Base-by-base conservation (phyloP, 2,797 vertebrate species). In the Geotrypetes seraphini region DNA sequence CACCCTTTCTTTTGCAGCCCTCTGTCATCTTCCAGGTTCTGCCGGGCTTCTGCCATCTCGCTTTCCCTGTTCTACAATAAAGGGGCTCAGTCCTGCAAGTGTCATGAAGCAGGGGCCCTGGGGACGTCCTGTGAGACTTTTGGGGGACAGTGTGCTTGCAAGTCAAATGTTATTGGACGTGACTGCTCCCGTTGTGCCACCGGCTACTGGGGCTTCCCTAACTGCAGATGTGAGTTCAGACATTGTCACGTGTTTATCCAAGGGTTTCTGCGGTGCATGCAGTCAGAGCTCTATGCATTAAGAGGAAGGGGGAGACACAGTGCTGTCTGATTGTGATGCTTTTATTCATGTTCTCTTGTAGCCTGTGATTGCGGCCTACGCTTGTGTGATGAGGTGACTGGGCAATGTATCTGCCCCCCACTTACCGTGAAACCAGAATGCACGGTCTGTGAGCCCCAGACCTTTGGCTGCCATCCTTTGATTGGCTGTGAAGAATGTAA, bases 51-150 rank as follows among this genome's bases (percentile, higher is more conserved):
- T 0, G 89, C 90, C 1, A 21, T 70, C 10, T 96, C 95, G 0
- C 84, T 99, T 20, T 96, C 95, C 0, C 88, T 92, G 3, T 93
- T 89, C 74, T 92, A 94, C 55, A 97, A 96, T 63, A 90, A 95
- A 0, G 94, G 93, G 2, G 93, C 93, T 0, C 39, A 80, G 62
- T 87, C 89, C 0, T 97, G 95, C 4, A 66, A 26, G 24, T 97
- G 95, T 57, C 93, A 99, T 0, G 89, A 96, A 52, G 89, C 49
- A 0, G 95, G 95, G 0, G 85, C 94, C 0, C 51, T 70, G 17
- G 61, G 87, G 35, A 76, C 83, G 57, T 57, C 85, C 4, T 99
- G 94, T 1, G 70, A 92, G 47, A 42, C 74, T 7, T 89, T 90
- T 0, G 92, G 94, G 0, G 94, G 95, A 1, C 92, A 96, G 71